Evolutionary conservation across 2,888 invertebrate species (phyloP).

Genomic region (Nomada fucata): DNA sequence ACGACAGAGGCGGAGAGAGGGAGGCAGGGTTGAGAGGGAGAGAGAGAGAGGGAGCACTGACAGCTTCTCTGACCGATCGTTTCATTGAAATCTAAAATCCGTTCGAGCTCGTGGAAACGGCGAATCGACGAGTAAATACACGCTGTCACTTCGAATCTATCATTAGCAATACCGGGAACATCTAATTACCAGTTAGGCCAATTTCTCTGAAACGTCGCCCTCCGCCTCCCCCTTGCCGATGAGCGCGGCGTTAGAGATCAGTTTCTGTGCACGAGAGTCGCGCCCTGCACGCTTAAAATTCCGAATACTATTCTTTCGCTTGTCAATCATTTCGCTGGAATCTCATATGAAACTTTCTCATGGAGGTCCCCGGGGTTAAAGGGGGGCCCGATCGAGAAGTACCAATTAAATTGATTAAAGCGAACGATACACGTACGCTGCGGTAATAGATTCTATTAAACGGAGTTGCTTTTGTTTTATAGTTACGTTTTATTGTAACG

Average conservation of each 20-base stretch:
- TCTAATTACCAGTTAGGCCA: conserved; percentile 46
- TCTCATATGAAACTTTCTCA: conserved; percentile 10
- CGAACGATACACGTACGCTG: no score
- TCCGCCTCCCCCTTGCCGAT: not conserved
- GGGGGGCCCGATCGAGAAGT: no score
- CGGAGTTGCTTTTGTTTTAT: no score
- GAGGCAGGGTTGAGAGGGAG: no score
- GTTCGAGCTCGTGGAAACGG: conserved; percentile 41
- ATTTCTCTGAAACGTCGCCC: conserved; percentile 38
- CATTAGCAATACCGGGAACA: conserved; percentile 47
- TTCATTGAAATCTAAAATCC: conserved; percentile 47
- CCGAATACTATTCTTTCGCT: conserved; percentile 10
- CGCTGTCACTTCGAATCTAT: conserved; percentile 46
- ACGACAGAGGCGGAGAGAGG: not conserved
- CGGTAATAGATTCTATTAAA: no score
- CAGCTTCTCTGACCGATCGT: conserved; percentile 4
- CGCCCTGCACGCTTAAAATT: conserved; percentile 20
- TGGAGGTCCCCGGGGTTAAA: not conserved
- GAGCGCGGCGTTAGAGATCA: not conserved
- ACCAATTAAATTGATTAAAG: no score
- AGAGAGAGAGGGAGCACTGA: not conserved
- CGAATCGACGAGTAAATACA: conserved; percentile 40
- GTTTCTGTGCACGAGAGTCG: conserved; percentile 12
- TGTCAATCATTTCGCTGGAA: conserved; percentile 17
- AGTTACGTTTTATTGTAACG: no score